A percentile compares a stretch with the other conserved stretches of the same genome.
Evolutionary conservation across 2,888 invertebrate species (phyloP).

Genomic region (Parnassius smintheus): DNA sequence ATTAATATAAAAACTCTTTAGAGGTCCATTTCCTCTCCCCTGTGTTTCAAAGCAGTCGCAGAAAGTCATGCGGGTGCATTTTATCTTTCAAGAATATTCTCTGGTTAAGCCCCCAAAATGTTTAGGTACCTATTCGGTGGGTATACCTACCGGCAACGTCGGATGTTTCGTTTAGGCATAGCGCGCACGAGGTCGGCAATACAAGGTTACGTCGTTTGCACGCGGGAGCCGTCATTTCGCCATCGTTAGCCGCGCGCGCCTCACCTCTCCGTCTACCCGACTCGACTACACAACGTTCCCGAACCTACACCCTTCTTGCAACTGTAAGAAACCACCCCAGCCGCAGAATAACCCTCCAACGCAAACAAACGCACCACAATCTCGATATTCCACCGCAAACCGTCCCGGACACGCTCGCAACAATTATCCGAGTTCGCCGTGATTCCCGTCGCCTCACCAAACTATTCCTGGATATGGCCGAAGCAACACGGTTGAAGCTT

Average conservation of each 20-base stretch:
- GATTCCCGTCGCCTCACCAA: not conserved
- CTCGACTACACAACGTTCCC: conserved; percentile 17
- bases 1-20: too few relatives aligned
- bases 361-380: conserved; percentile 17
- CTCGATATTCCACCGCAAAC: not conserved
- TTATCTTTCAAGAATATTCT: not conserved
- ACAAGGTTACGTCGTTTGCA: conserved; percentile 46
- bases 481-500: not conserved
- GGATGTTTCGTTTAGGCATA: conserved; percentile 58
- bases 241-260: conserved; percentile 53
- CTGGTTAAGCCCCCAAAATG: conserved; percentile 26
- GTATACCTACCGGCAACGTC: conserved; percentile 38
- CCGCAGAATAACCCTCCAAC: conserved; percentile 5
- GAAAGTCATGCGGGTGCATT: not conserved
- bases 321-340: conserved; percentile 27
- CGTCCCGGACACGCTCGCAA: conserved; percentile 3
- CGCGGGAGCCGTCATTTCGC: conserved; percentile 55
- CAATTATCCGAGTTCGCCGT: not conserved
- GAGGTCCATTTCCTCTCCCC: not conserved
- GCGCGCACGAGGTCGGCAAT: conserved; percentile 46
- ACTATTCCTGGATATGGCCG: not conserved
- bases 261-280: conserved; percentile 35
- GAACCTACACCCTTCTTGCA: conserved; percentile 27
- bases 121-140: conserved; percentile 38
- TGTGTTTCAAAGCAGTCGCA: not conserved